Evolutionary conservation across 2,113 vertebrate genomes (phyloP).

Genomic region (Kryptolebias marmoratus): DNA sequence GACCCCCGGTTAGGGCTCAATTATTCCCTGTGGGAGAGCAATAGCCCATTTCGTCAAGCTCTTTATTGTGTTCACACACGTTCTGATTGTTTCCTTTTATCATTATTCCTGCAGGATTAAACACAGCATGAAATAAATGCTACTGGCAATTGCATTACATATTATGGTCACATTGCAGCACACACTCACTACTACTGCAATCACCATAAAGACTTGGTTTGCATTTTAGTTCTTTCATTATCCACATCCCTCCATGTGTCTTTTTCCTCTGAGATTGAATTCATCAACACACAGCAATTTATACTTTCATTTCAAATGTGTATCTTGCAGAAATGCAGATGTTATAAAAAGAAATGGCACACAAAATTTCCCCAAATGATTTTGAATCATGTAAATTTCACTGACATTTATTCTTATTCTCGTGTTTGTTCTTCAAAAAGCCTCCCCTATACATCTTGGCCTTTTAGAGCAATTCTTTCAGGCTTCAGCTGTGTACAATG

Average conservation of each 20-base stretch:
- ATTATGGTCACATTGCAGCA: constrained; percentile 74
- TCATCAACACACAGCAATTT: constrained; percentile 48
- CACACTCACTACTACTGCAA: constrained; percentile 60
- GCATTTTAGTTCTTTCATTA: constrained; percentile 64
- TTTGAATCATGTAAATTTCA: constrained; percentile 67
- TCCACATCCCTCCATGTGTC: constrained; percentile 23
- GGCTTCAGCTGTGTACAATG: constrained; percentile 72
- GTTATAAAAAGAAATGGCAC: constrained; percentile 38
- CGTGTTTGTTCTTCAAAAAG: constrained; percentile 68
- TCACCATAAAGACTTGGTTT: constrained; percentile 68
- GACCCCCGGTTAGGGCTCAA: constrained; percentile 72
- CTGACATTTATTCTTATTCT: constrained; percentile 65
- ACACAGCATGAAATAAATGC: constrained; percentile 81
- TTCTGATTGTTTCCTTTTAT: constrained; percentile 82
- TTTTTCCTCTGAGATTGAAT: constrained; percentile 44
- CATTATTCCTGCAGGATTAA: constrained; percentile 82
- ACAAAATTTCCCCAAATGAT: constrained; percentile 28
- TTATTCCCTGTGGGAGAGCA: constrained; percentile 74
- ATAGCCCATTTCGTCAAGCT: constrained; percentile 65
- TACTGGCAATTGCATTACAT: constrained; percentile 74
- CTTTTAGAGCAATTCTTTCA: constrained; percentile 76
- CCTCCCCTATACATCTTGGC: constrained; percentile 58
- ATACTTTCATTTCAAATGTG: constrained; percentile 44
- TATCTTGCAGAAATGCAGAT: constrained; percentile 35
- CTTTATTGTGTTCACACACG: constrained; percentile 75